A percentile compares a stretch with the other conserved stretches of the same genome.
Conservation (phyloP, 2,888 invertebrate species). For the Strigamia maritima region DNA sequence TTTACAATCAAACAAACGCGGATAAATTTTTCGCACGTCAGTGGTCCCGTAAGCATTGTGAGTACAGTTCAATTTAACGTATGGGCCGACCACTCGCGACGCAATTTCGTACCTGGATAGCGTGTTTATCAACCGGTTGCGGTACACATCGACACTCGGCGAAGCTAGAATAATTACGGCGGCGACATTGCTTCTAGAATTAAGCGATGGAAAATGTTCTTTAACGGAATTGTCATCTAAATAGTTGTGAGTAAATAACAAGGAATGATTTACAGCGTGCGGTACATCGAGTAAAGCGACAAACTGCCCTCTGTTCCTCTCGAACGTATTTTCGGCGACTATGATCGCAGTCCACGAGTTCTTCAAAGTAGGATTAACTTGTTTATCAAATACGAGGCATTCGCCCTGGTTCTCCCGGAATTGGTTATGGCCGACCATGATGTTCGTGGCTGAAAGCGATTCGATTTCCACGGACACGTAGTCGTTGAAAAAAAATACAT, state of each 20-base stretch:
- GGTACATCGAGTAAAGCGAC: slow-evolving; percentile 83
- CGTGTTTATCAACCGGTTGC: slow-evolving; percentile 89
- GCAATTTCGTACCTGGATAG: slow-evolving; percentile 91
- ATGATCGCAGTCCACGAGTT: slow-evolving; percentile 62
- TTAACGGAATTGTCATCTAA: slow-evolving; percentile 78
- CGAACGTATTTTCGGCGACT: slow-evolving; percentile 84
- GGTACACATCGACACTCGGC: slow-evolving; percentile 78
- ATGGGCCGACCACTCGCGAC: slow-evolving; percentile 90
- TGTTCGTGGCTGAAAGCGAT: slow-evolving; percentile 66
- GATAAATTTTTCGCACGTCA: slow-evolving; percentile 49
- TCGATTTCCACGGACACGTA: slow-evolving; percentile 71
- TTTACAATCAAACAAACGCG: slow-evolving; percentile 62
- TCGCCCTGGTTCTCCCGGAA: slow-evolving; percentile 80
- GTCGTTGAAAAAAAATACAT: slow-evolving; percentile 70
- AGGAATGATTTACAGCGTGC: slow-evolving; percentile 73
- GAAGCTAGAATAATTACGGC: slow-evolving; percentile 90
- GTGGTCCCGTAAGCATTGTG: slow-evolving; percentile 82
- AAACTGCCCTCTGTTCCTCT: slow-evolving; percentile 80
- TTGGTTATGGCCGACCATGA: slow-evolving; percentile 62
- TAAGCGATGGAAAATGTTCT: slow-evolving; percentile 78
- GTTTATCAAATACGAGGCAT: slow-evolving; percentile 58
- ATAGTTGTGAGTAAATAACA: slow-evolving; percentile 83
- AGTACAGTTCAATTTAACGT: slow-evolving; percentile 86
- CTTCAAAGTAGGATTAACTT: slow-evolving; percentile 48
- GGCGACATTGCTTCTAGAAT: slow-evolving; percentile 85